Conservation (phyloP, 1,140 invertebrate genomes). For the Dufourea novaeangliae region DNA sequence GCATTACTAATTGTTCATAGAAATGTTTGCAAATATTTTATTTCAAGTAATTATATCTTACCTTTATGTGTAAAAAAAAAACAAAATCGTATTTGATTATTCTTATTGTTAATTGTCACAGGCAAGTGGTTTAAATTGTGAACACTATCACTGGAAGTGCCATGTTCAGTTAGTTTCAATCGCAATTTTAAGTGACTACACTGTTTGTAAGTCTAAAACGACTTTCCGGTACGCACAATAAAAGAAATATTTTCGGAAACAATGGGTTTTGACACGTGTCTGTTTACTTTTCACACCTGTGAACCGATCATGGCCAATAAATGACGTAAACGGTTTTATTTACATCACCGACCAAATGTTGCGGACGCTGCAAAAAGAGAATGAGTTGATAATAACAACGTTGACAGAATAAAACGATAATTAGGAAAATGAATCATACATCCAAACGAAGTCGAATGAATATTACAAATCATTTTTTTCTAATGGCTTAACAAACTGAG, state of each 20-base stretch:
- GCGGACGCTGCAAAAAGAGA: neutral
- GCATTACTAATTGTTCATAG: neutral
- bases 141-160: too few species aligned
- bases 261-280: neutral
- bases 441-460: neutral
- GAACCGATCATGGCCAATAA: neutral
- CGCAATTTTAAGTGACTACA: neutral
- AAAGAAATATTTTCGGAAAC: neutral
- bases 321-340: neutral
- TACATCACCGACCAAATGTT: neutral
- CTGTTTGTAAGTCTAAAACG: neutral
- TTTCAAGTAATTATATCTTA: neutral
- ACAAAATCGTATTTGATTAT: neutral
- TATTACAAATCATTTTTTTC: neutral
- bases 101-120: neutral
- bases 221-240: neutral
- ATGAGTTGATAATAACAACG: conserved; percentile 1
- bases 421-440: neutral
- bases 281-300: neutral
- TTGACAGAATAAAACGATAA: neutral
- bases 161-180: neutral
- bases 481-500: neutral
- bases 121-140: neutral
- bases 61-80: neutral
- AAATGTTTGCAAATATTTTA: neutral